Evolutionary conservation across 2,797 vertebrate species (phyloP).

Genomic region (Mus minutoides): DNA sequence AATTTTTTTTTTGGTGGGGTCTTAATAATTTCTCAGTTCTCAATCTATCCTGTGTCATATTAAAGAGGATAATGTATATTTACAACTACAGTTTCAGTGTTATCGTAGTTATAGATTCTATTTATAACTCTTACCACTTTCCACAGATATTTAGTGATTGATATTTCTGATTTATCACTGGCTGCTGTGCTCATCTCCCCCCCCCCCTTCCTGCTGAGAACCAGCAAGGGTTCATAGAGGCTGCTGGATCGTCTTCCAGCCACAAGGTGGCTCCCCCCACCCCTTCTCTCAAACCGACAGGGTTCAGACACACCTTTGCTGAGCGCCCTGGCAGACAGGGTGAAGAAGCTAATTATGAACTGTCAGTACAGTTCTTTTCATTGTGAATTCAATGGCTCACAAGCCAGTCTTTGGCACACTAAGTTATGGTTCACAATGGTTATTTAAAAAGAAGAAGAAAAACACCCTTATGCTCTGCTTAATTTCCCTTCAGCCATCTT

Average conservation of each 20-base stretch:
- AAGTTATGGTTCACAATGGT: neutral
- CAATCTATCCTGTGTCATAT: conserved; percentile 85
- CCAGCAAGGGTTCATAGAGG: conserved; percentile 49
- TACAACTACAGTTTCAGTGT: conserved; percentile 84
- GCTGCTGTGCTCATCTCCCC: conserved; percentile 39
- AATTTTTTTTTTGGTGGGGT: conserved; percentile 63
- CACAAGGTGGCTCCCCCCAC: conserved; percentile 88
- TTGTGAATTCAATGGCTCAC: conserved; percentile 55
- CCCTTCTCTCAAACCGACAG: conserved; percentile 71
- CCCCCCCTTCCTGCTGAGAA: conserved; percentile 64
- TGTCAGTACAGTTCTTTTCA: conserved; percentile 71
- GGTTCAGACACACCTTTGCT: conserved; percentile 38
- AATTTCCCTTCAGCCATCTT: conserved; percentile 42
- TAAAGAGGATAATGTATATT: conserved; percentile 88
- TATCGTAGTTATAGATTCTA: conserved; percentile 86
- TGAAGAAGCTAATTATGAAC: conserved; percentile 68
- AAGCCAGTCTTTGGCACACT: neutral
- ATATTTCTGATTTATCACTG: conserved; percentile 86
- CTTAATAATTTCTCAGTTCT: conserved; percentile 86
- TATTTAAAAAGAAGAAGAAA: neutral
- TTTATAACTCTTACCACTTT: conserved; percentile 85
- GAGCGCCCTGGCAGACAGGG: conserved; percentile 8
- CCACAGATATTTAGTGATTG: conserved; percentile 82
- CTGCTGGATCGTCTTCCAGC: conserved; percentile 68
- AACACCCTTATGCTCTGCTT: neutral